Base-by-base conservation (phyloP, 1,140 invertebrate genomes). In the Sweltsa coloradensis region DNA sequence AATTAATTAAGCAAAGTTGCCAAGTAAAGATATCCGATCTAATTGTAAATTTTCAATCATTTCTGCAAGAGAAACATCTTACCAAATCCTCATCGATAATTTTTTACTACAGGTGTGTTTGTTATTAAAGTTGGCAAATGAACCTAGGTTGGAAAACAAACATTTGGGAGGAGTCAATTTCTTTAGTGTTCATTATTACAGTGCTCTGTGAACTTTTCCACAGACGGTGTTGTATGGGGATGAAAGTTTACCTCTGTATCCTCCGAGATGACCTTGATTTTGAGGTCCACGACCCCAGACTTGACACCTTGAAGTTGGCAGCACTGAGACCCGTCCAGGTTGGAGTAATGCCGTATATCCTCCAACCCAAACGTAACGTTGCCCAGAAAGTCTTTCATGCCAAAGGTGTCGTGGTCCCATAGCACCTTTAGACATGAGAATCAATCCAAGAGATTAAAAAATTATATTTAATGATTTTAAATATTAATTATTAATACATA, bases 371-470 rank as follows among this genome's bases (percentile, higher is more conserved):
- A 57, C 43, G 60, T 63, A 31, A 73, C 55, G 59, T 63, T 69
- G 5, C 72, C 72, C 34, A 75, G 60, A 51, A 74, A 75, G 55
- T 75, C 73, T 52, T 70, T 72, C 53, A 67, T 65, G 21, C 72
- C 67, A 27, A 74, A 66, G 55, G 63, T 61, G 60, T 75, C 73
- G 46, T 72, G 69, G 62, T 75, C 72, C 69, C 68, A 74, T 45
- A 75, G 52, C 41, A 68, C 55, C 72, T 74, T 47, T 3, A 49
- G 47, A 7, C 25, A 45, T n/a, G n/a, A n/a, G n/a, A n/a, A n/a
- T n/a, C n/a, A n/a, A n/a, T n/a, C n/a, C n/a, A n/a, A n/a, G n/a
- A n/a, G n/a, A n/a, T n/a, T n/a, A n/a, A n/a, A n/a, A n/a, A n/a
- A n/a, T n/a, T n/a, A n/a, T n/a, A n/a, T n/a, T n/a, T n/a, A n/a